These are phyloP conservation scores for Brachyopa scutellaris DNA, from an alignment of 2,888 invertebrate genomes.

Conservation along the genomic window DNA sequence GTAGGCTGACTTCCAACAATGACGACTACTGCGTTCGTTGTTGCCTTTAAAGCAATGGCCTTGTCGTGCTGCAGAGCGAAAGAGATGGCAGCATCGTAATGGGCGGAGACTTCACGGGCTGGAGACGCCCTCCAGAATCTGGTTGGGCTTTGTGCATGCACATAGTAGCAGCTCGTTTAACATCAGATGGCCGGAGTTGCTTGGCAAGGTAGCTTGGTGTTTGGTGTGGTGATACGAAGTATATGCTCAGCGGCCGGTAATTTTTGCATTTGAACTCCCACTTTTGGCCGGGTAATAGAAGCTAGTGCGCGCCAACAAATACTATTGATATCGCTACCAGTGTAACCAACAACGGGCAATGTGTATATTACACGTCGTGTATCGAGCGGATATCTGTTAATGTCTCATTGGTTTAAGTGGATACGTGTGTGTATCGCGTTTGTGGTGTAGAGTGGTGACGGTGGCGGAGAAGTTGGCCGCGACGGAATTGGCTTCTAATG, in stretches of 20 bases:
- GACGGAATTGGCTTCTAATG: conserved; percentile 68
- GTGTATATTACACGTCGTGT: conserved; percentile 64
- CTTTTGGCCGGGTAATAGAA: conserved; percentile 50
- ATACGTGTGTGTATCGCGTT: conserved; percentile 66
- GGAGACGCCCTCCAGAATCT: conserved; percentile 64
- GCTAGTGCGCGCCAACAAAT: conserved; percentile 67
- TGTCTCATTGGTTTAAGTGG: conserved; percentile 71
- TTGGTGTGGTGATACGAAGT: conserved; percentile 30
- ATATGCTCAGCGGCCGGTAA: conserved; percentile 55
- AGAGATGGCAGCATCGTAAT: conserved; percentile 30
- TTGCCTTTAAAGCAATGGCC: conserved; percentile 4
- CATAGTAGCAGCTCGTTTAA: conserved; percentile 33
- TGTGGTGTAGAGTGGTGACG: conserved; percentile 24
- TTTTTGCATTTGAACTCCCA: conserved; percentile 56
- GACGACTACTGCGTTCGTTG: background rate
- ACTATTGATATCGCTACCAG: conserved; percentile 67
- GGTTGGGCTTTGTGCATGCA: conserved; percentile 67
- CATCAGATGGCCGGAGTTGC: conserved; percentile 63
- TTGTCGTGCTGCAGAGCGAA: background rate
- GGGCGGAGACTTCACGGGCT: conserved; percentile 48
- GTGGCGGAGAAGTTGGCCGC: conserved; percentile 30
- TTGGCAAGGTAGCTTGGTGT: conserved; percentile 55
- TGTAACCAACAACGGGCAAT: conserved; percentile 64
- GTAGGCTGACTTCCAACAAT: too few relatives aligned
- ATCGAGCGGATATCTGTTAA: conserved; percentile 66